Conservation (phyloP, 2,797 vertebrate species). For the Neoniphon sammara region DNA sequence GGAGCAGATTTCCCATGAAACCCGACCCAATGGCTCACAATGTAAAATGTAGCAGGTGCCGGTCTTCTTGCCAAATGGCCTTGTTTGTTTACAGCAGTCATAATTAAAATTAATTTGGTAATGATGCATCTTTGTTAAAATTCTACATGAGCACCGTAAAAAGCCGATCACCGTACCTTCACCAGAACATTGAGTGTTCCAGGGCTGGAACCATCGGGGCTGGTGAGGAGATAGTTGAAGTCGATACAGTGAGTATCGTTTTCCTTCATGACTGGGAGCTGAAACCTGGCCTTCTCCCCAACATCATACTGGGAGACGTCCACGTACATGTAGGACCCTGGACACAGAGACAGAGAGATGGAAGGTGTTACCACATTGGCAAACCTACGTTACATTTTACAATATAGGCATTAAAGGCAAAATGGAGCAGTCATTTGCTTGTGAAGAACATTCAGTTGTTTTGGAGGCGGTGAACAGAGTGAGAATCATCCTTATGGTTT, state of each 20-base stretch:
- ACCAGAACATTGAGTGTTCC: constrained; percentile 95
- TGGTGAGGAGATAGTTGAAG: constrained; percentile 95
- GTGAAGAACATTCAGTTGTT: no score
- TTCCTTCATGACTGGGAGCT: constrained; percentile 97
- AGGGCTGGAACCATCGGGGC: constrained; percentile 89
- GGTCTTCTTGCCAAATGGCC: no score
- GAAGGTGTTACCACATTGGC: not conserved
- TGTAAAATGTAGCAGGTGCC: no score
- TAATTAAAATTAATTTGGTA: no score
- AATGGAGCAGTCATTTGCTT: not conserved
- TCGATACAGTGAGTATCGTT: constrained; percentile 99
- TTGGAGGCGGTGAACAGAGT: no score
- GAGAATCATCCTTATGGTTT: no score
- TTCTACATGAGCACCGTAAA: not conserved
- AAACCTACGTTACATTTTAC: not conserved
- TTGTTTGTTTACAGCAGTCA: no score
- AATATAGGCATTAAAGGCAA: not conserved
- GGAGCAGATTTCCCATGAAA: no score
- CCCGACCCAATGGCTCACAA: no score
- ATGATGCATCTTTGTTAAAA: no score
- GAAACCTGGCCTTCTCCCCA: constrained; percentile 93
- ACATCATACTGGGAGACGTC: constrained; percentile 92
- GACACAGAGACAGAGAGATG: not conserved
- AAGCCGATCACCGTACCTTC: constrained; percentile 73
- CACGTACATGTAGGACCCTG: constrained; percentile 97